phyloP scores from a whole-genome alignment of 2,113 vertebrate genomes.

The Trichechus manatus region DNA sequence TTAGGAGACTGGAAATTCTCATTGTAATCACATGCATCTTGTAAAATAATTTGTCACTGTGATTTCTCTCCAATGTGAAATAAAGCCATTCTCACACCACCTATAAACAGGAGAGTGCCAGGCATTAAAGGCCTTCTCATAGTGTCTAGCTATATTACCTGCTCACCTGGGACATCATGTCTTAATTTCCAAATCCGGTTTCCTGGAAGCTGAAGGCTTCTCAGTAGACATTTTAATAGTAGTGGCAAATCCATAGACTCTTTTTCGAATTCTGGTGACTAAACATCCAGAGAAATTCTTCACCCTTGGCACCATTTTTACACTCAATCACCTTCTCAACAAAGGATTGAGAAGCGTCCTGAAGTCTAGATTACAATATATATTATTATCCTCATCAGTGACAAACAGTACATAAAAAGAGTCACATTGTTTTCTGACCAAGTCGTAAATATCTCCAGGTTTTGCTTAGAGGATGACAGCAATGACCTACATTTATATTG shows the following conservation, averaged over 20 bases:
- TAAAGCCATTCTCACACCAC: not conserved
- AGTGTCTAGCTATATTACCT: not conserved
- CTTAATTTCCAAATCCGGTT: constrained; percentile 29
- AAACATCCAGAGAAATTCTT: not conserved
- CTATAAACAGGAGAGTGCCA: not conserved
- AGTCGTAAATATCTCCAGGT: not conserved
- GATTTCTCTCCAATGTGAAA: constrained; percentile 56
- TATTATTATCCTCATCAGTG: not conserved
- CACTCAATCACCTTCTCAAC: not conserved
- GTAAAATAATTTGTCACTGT: constrained; percentile 41
- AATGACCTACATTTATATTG: not conserved
- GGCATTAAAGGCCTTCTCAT: not conserved
- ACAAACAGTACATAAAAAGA: not conserved
- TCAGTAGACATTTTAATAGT: not conserved
- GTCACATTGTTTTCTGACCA: not conserved
- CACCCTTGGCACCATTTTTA: not conserved
- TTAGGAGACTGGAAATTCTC: not conserved
- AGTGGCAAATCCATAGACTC: not conserved
- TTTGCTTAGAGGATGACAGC: not conserved
- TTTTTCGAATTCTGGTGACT: not conserved
- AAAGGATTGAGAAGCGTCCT: not conserved
- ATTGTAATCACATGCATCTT: not conserved
- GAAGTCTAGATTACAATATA: not conserved
- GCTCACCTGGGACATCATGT: not conserved
- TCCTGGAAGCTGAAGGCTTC: not conserved